Evolutionary conservation across 1,140 invertebrate genomes (phyloP), one percentile per base, ranked within the genome.

Genomic region (Drosophila pandora): DNA sequence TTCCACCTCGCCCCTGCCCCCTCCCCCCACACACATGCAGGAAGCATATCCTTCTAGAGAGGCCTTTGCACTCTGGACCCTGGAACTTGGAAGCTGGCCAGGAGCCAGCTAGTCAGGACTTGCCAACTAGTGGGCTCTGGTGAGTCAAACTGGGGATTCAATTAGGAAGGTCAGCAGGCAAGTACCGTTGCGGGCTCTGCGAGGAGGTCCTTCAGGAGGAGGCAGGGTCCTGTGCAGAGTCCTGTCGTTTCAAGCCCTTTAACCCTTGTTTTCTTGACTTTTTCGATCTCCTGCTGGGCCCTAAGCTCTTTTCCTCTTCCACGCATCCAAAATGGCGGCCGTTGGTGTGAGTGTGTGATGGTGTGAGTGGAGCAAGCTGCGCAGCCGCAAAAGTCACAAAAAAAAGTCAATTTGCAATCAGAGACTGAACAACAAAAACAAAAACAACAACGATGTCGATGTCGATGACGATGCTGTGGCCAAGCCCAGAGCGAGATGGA

Each of bases 1-100:
- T 76, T 87, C 65, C 75, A 54, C 61, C 50, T 87, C 65, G 58
- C 77, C 75, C 62, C 71, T 87, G 82, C 47, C n/a, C n/a, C 39
- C n/a, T 2, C 39, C n/a, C 12, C n/a, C 12, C n/a, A n/a, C 12
- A 41, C 2, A 21, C 41, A 43, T 17, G 17, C 17, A 17, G 17
- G 17, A 17, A 17, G 17, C 17, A 17, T 17, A 17, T 17, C 17
- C 17, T 17, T 17, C 17, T 17, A 17, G 50, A 61, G 22, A 61
- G 70, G 48, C 57, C 69, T 63, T 73, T 73, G 70, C 58, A 71
- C 70, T 75, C 52, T 50, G 45, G 39, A 13, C 47, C 34, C 39
- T 48, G 25, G 41, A 61, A 53, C 41, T 34, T 70, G 67, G 67
- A 70, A 48, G 21, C 63, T 57, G 65, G 64, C 67, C 67, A 62